These are phyloP conservation scores for Notiomystis cincta DNA, from an alignment of 2,113 vertebrate species.

Conservation along the genomic window DNA sequence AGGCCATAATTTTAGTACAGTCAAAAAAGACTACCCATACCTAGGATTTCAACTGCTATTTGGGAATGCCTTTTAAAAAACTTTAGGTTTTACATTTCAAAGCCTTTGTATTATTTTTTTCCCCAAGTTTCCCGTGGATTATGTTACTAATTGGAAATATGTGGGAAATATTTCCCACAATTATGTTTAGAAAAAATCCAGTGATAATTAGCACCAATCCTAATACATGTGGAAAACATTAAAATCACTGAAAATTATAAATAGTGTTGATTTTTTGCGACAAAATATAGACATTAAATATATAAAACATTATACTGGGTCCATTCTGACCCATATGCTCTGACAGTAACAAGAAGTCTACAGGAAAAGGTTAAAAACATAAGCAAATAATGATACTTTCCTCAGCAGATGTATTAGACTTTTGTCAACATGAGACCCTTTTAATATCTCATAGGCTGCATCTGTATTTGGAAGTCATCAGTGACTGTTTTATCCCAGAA, in stretches of 20 bases:
- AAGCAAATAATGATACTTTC: not conserved
- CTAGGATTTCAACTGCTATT: not conserved
- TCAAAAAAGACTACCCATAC: not conserved
- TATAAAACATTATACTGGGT: not conserved
- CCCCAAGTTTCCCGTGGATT: constrained; percentile 6
- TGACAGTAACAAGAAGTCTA: not conserved
- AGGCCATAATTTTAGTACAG: not conserved
- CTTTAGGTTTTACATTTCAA: constrained; percentile 66
- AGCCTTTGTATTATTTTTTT: not conserved
- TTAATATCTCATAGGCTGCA: not conserved
- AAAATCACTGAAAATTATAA: constrained; percentile 8
- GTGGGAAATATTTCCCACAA: constrained; percentile 59
- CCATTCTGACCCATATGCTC: accelerated
- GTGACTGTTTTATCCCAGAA: not conserved
- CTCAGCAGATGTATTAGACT: not conserved
- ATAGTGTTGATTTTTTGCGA: not conserved
- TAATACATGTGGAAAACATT: constrained; percentile 37
- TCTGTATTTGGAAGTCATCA: not conserved
- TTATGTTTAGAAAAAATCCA: constrained; percentile 39
- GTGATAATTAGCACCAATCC: constrained; percentile 32
- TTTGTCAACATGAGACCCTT: not conserved
- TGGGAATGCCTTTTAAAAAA: not conserved
- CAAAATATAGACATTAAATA: not conserved
- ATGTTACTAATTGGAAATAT: constrained; percentile 64
- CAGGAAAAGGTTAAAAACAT: not conserved